Base-by-base conservation (phyloP, 2,113 vertebrate species). In the Illadopsis cleaveri region DNA sequence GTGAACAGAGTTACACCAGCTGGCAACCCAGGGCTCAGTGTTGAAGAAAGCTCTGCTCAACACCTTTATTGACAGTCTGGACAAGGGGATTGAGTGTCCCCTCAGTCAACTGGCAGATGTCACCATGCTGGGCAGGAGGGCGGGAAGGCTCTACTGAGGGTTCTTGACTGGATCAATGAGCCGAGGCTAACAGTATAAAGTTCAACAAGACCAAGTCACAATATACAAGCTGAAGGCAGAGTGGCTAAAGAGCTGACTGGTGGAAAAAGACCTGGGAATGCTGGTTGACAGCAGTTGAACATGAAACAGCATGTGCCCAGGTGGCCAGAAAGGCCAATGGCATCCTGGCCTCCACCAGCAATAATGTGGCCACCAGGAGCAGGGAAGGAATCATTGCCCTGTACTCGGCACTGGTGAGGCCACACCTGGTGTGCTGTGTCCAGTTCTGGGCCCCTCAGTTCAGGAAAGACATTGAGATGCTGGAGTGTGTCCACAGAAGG, bases 61-160 rank as follows among this genome's bases (percentile, higher is more conserved):
- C 14, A 40, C 10, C 28, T n/a, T n/a, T 18, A 53, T 1, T 28
- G 5, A 40, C 17, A 58, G 33, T 35, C 45, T 82, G 45, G 30
- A 40, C 13, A 28, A 25, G 2, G 13, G 6, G 7, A 75, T 1
- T 7, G 27, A 53, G 24, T 18, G 11, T 10, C 16, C 37, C 23
- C 12, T 53, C 45, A 66, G 28, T 37, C 38, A 50, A 35, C 30
- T 17, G 35, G 53, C 33, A 53, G 53, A 60, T n/a, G 38, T n/a
- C 23, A 66, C 24, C 45, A 45, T 0, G 0, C 0, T 21, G 23
- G 17, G 53, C 5, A 22, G 50, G 42, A 72, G 9, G 16, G 15
- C 12, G 78, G 15, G 19, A 54, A 62, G 33, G 45, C 9, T 47
- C n/a, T 45, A 0, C 24, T 30, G 38, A 38, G 38, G 20, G 11